phyloP scores from a whole-genome alignment of 1,140 invertebrate species.

The Heliconius nattereri region DNA sequence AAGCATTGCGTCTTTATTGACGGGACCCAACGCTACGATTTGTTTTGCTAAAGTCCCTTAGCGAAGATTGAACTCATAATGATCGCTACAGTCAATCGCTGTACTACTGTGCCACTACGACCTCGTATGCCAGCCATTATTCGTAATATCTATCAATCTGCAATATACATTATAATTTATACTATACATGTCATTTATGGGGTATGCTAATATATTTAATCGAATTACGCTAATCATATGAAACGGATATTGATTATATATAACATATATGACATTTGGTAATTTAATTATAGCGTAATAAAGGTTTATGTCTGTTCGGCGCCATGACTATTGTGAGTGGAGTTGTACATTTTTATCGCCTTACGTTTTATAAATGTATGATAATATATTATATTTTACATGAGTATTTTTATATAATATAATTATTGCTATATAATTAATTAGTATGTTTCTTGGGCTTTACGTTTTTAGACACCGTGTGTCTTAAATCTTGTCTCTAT shows the following conservation, averaged over 20 bases:
- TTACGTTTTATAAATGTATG: background rate
- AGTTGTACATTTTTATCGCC: background rate
- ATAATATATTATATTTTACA: background rate
- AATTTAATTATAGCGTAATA: background rate
- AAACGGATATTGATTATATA: background rate
- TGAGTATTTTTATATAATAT: background rate
- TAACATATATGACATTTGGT: background rate
- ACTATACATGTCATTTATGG: background rate
- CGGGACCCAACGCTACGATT: no score
- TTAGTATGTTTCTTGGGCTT: no score
- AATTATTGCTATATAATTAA: no score
- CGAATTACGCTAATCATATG: background rate
- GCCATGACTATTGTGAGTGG: background rate
- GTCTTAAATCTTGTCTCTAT: no score
- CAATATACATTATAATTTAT: background rate
- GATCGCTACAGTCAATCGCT: background rate
- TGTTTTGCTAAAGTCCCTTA: background rate
- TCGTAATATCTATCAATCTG: background rate
- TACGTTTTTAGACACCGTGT: no score
- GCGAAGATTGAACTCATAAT: background rate
- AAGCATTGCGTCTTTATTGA: no score
- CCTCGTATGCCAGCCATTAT: background rate
- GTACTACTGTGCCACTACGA: background rate
- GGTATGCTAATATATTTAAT: conserved; percentile 11
- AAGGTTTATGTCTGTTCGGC: background rate